Base-by-base conservation (phyloP, 2,888 invertebrate species). In the Thysanoteuthis rhombus region DNA sequence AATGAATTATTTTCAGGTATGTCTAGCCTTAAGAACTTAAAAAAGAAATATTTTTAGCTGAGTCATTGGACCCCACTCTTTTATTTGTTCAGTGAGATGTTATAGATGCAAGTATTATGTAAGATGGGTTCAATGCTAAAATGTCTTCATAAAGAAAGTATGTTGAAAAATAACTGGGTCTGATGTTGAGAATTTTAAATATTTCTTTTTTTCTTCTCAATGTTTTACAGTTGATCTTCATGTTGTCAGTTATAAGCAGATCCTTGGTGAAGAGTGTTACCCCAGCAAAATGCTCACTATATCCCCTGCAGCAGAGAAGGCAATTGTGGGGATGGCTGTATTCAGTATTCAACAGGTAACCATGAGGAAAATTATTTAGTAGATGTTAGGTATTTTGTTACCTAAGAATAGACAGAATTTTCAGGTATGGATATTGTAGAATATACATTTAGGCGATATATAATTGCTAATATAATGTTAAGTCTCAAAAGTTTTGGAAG, bases 281-380 rank as follows among this genome's bases (percentile, higher is more conserved):
- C 75, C 12, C 40, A 39, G 19, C 39, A 91, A 91, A 91, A 91
- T 42, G 42, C 12, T 40, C 10, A 8, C 3, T n/a, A 25, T 16
- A 19, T 39, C 45, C 38, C 32, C 12, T n/a, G 25, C 92, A 92
- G n/a, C 92, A 40, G 22, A 47, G 28, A 36, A 75, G 94, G n/a
- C 90, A 92, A 25, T 89, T 95, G 25, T 94, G 94, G 95, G 94
- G 94, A 25, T 95, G 94, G 94, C 93, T 95, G 42, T 94, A 95
- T 90, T 91, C 94, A 38, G 94, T 95, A 25, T 94, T 94, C 93
- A 95, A 95, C 94, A 94, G 94, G 95, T 94, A 93, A 93, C 19
- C 19, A 42, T 0, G 16, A 32, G 10, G 28, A 3, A 90, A 52
- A 52, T 52, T 52, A 25, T 52, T 12, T 45, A 45, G 22, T 52